Evolutionary conservation across 2,888 invertebrate genomes (phyloP).

Genomic region (Pilophorus perplexus): DNA sequence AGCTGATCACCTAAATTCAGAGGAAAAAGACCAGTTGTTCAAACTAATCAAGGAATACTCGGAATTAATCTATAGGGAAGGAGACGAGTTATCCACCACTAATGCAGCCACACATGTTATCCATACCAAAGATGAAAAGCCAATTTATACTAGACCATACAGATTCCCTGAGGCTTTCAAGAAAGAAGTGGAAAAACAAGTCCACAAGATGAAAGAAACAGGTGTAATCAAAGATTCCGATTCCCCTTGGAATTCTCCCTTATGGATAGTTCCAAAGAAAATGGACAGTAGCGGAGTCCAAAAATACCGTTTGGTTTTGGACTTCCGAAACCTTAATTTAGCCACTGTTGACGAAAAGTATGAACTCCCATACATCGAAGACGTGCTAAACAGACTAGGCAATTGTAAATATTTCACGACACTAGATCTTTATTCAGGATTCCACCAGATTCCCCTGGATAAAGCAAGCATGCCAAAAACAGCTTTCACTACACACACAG

Average conservation of each 20-base stretch:
- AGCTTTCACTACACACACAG: constrained; percentile 32
- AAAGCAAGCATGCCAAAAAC: constrained; percentile 23
- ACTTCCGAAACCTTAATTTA: constrained; percentile 29
- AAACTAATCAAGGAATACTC: constrained; percentile 48
- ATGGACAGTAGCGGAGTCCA: constrained; percentile 29
- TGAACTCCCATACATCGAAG: constrained; percentile 34
- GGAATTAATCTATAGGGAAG: constrained; percentile 51
- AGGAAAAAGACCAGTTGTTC: constrained; percentile 48
- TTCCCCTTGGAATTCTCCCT: constrained; percentile 31
- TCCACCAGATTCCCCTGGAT: constrained; percentile 47
- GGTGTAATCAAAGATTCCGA: constrained; percentile 48
- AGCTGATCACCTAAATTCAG: constrained; percentile 47
- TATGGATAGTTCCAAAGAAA: constrained; percentile 43
- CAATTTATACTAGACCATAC: constrained; percentile 51
- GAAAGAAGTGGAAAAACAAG: constrained; percentile 51
- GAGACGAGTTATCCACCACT: constrained; percentile 50
- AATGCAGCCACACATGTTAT: constrained; percentile 51
- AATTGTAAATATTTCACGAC: constrained; percentile 47
- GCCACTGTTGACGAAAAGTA: not conserved
- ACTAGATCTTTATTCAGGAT: constrained; percentile 48
- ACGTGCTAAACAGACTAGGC: constrained; percentile 47
- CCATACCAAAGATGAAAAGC: constrained; percentile 48
- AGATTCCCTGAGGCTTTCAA: constrained; percentile 50
- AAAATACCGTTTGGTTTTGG: constrained; percentile 29
- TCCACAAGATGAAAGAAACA: constrained; percentile 49